phyloP scores from a whole-genome alignment of 2,113 vertebrate species.

The Bolborhynchus lineola region DNA sequence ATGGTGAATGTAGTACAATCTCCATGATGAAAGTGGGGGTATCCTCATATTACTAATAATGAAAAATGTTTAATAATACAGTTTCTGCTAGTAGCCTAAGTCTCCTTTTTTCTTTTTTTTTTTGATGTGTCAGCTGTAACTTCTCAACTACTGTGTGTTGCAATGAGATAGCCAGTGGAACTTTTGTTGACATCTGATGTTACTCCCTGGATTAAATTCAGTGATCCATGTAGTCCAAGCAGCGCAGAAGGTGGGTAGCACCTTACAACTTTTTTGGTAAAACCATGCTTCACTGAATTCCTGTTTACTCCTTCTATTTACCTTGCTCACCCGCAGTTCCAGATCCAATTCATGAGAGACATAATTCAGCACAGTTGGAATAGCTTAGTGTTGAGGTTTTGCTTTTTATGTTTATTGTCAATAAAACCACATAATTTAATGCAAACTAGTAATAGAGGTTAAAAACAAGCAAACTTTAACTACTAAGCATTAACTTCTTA shows the following conservation, averaged over 20 bases:
- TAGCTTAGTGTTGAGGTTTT: background rate
- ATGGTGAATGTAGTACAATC: background rate
- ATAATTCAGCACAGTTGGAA: background rate
- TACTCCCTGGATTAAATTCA: background rate
- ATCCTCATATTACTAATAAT: background rate
- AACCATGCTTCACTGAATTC: background rate
- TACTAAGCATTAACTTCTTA: background rate
- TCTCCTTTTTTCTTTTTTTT: fast-evolving
- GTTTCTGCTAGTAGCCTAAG: background rate
- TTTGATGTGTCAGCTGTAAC: background rate
- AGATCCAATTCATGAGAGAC: background rate
- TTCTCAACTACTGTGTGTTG: background rate
- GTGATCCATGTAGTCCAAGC: background rate
- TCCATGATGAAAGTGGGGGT: background rate
- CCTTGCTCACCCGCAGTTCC: background rate
- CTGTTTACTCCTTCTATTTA: background rate
- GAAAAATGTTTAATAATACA: background rate
- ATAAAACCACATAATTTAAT: background rate
- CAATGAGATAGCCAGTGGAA: background rate
- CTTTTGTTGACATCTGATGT: background rate
- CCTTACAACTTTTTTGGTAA: background rate
- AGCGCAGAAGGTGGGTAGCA: background rate
- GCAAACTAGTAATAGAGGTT: background rate
- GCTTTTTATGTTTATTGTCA: background rate
- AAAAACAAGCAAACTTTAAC: background rate